phyloP scores from a whole-genome alignment of 2,888 invertebrate genomes.

The Ichneumon xanthorius region DNA sequence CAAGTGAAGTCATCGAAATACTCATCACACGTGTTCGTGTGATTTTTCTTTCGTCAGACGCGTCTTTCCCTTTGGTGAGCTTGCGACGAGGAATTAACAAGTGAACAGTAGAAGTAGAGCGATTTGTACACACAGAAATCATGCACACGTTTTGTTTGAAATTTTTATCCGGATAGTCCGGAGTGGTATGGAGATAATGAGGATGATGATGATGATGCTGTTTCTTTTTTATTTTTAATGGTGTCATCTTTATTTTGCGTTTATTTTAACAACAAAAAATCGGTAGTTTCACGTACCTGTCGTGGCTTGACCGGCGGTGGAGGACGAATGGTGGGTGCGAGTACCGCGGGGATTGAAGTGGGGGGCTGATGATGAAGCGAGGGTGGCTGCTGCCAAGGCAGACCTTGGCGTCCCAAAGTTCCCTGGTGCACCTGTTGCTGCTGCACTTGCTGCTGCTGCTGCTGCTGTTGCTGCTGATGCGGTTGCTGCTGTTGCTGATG shows the following conservation, averaged over 20 bases:
- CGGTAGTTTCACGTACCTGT: slow-evolving; percentile 77
- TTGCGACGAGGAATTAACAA: slow-evolving; percentile 48
- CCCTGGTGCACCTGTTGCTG: slow-evolving; percentile 79
- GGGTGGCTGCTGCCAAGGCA: slow-evolving; percentile 85
- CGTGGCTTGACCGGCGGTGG: slow-evolving; percentile 83
- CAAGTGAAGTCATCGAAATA: background rate
- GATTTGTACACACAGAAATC: slow-evolving; percentile 62
- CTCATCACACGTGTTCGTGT: background rate
- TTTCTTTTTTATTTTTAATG: slow-evolving; percentile 9
- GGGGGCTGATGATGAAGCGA: slow-evolving; percentile 84
- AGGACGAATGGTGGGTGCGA: slow-evolving; percentile 81
- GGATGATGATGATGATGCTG: slow-evolving; percentile 49
- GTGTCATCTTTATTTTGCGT: background rate
- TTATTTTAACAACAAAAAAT: background rate
- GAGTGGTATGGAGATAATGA: slow-evolving; percentile 55
- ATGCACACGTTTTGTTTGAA: slow-evolving; percentile 50
- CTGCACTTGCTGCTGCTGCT: slow-evolving; percentile 69
- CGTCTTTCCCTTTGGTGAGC: slow-evolving; percentile 33
- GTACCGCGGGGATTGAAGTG: slow-evolving; percentile 79
- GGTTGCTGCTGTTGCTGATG: slow-evolving; percentile 74
- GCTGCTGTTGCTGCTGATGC: slow-evolving; percentile 71
- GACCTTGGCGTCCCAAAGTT: slow-evolving; percentile 83
- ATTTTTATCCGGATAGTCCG: slow-evolving; percentile 42
- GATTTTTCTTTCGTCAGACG: background rate
- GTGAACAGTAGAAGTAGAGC: slow-evolving; percentile 51